phyloP scores from a whole-genome alignment of 2,888 invertebrate genomes.

The Cataglyphis albicans region DNA sequence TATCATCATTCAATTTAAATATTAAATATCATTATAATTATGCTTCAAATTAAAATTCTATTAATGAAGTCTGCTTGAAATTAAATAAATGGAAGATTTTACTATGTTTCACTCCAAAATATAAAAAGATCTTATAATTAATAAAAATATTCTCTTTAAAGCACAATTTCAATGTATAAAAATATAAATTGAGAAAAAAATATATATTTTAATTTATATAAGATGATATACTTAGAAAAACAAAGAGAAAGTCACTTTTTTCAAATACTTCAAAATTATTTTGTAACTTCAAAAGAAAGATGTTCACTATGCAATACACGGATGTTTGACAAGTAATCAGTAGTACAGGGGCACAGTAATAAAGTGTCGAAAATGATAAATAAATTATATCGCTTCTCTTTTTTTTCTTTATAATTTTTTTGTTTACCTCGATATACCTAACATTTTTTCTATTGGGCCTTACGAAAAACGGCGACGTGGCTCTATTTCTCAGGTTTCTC shows the following conservation, averaged over 20 bases:
- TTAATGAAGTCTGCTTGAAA: not conserved
- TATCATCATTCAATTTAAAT: too few species aligned
- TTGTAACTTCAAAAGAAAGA: not conserved
- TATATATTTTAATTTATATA: not conserved
- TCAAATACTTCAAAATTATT: not conserved
- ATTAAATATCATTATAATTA: not conserved
- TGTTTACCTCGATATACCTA: not conserved
- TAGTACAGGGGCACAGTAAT: not conserved
- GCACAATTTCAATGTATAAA: not conserved
- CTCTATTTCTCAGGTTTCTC: too few species aligned
- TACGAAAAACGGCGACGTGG: too few species aligned
- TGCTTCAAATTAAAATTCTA: not conserved
- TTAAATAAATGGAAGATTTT: not conserved
- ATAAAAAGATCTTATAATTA: not conserved
- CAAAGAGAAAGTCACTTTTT: not conserved
- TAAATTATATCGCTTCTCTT: not conserved
- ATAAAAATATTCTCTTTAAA: not conserved
- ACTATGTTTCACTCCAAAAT: not conserved
- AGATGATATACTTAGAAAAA: not conserved
- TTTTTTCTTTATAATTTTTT: not conserved
- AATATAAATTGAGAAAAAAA: not conserved
- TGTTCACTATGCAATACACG: not conserved
- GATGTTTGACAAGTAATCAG: not conserved
- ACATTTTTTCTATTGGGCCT: too few species aligned
- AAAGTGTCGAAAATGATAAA: not conserved